Base-by-base conservation (phyloP, 2,113 vertebrate genomes). In the Corythornis cristatus region DNA sequence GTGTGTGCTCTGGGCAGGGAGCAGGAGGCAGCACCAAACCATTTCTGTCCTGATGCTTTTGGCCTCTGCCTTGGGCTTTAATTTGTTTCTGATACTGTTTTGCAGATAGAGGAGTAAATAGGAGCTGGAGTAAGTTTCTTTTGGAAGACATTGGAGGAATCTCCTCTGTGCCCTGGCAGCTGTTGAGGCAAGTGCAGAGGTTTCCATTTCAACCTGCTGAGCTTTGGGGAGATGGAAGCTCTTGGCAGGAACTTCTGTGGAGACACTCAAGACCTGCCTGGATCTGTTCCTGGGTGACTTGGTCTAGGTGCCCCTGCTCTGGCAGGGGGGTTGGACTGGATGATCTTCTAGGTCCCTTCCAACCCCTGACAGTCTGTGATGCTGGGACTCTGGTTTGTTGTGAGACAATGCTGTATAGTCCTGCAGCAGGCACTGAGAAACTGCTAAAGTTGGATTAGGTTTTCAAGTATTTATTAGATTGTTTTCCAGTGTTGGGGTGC, bases 1-100 rank as follows among this genome's bases (percentile, higher is more conserved):
- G 21, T 1, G 3, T 0, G 1, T 9, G 29, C 12, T 6, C 28
- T 20, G 5, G 61, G 26, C 28, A 14, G 21, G 12, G 46, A n/a
- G 6, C 20, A 46, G 37, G 25, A 15, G 64, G 35, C 29, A 43
- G 45, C 33, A 23, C 33, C 8, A 5, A 12, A 28, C 37, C 6
- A 1, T 19, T 50, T 18, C 51, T 77, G 46, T 14, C 57, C 31
- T 15, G 14, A 40, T 46, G 6, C 29, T 25, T 37, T 25, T 37
- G 61, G 29, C 56, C 17, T 58, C 29, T 62, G 21, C 21, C 87
- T 35, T 37, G 26, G 9, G 25, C 79, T 79, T 79, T 19, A 15
- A n/a, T 5, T 43, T 35, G 31, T 43, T 45, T 15, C 48, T 17
- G 25, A 28, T 53, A 45, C 5, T 0, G 0, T 42, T 79, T 80